phyloP scores from a whole-genome alignment of 23 tunicate genomes.

The Halocynthia aurantium region DNA sequence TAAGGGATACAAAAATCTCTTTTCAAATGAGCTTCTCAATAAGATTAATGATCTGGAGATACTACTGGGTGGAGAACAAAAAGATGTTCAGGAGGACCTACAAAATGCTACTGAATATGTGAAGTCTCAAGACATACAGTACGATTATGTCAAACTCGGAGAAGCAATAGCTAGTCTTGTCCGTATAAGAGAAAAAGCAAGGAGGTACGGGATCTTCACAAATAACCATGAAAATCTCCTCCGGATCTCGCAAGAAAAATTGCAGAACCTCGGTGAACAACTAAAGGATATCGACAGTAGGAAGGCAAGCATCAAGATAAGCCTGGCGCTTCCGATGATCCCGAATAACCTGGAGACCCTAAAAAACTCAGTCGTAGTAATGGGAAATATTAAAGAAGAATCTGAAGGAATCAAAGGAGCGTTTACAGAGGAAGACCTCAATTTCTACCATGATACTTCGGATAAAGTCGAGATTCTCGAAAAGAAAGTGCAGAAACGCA shows the following conservation, averaged over 20 bases:
- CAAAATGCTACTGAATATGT: no score
- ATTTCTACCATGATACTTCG: not conserved
- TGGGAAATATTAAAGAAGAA: not conserved
- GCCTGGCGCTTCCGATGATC: slow-evolving; percentile 8
- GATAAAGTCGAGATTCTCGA: slow-evolving; percentile 17
- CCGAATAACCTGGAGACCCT: slow-evolving; percentile 5
- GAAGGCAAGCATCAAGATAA: not conserved
- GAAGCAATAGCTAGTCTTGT: not conserved
- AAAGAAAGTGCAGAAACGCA: slow-evolving; percentile 8
- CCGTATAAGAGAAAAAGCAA: not conserved
- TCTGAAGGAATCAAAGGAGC: slow-evolving; percentile 5
- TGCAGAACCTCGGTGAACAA: not conserved
- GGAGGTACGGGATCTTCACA: not conserved
- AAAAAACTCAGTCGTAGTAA: not conserved
- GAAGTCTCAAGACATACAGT: no score
- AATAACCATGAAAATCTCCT: slow-evolving; percentile 2
- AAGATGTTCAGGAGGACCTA: no score
- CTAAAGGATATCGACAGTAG: not conserved
- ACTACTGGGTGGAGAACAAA: no score
- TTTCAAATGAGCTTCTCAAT: no score
- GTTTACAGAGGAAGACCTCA: slow-evolving; percentile 25
- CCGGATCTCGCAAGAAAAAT: not conserved
- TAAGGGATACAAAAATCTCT: no score
- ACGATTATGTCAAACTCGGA: no score
- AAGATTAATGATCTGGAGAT: no score